Evolutionary conservation across 2,797 vertebrate genomes (phyloP), one percentile per base, ranked within the genome.

Genomic region (Tenualosa thibaudeaui): DNA sequence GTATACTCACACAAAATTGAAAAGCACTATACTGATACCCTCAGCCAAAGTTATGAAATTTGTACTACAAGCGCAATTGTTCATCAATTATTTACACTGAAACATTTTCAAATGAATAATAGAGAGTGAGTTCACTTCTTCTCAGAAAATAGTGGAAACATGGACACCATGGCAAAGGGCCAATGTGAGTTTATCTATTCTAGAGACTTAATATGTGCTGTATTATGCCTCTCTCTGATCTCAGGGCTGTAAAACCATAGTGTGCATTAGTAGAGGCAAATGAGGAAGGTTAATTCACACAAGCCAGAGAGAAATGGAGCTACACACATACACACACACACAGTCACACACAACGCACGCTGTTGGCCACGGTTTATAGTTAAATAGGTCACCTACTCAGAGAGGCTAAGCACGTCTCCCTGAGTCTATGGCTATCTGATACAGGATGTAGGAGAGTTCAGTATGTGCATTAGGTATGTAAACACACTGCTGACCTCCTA

Each of bases 281-380:
- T 43, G 15, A 78, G 71, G 71, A 8, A 78, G 71, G 37, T 37
- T 46, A 46, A 78, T 46, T 78, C 17, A 78, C 40, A 1, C 17
- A 46, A 22, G 71, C 40, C 19, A 7, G 13, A 46, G 71, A 78
- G 71, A 19, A 78, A 78, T 78, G 37, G 37, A 78, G 15, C 37
- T 31, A 71, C 68, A 71, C 81, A 82, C 53, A 58, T 37, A 82
- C 81, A 82, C 81, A 82, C 81, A 82, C 81, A 82, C 81, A 82
- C 81, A 71, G 53, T 54, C 81, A 58, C 81, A 82, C 81, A 43
- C 82, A 56, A 26, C 37, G 37, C 58, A 81, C 13, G 7, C 5
- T 58, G 24, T 60, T 60, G 58, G 58, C 22, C 53, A 82, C 24
- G n/a, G 46, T 50, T 78, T 78, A 78, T 78, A 46, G 71, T 78